A percentile compares a stretch with the other conserved stretches of the same genome.
phyloP scores from a whole-genome alignment of 2,113 vertebrate species.

The Megalops atlanticus region DNA sequence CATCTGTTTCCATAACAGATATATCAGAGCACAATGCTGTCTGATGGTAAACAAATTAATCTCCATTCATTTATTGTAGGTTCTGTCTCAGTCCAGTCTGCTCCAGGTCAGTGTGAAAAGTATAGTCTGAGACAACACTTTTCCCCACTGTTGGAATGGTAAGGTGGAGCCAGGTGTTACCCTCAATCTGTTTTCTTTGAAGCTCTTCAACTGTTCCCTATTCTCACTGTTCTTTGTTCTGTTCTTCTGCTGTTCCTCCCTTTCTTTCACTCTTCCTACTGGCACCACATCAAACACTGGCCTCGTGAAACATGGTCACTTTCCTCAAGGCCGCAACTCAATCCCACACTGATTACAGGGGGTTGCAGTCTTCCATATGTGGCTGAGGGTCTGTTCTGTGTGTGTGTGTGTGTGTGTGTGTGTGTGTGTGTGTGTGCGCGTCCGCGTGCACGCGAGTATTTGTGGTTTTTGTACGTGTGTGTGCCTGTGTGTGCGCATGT shows the following conservation, averaged over 20 bases:
- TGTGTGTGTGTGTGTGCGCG: too few species aligned
- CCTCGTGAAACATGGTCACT: conserved; percentile 39
- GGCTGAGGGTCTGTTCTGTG: too few species aligned
- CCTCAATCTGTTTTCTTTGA: background rate
- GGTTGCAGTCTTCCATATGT: conserved; percentile 5
- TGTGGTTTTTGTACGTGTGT: background rate
- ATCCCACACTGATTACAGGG: conserved; percentile 16
- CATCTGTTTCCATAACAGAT: background rate
- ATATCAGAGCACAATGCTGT: background rate
- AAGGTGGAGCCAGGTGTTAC: background rate
- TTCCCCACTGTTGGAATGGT: background rate
- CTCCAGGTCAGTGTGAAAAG: too few species aligned
- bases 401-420: too few species aligned
- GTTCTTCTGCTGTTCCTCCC: conserved; percentile 11
- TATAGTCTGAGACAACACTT: too few species aligned
- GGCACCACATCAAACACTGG: conserved; percentile 56
- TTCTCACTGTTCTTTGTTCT: too few species aligned
- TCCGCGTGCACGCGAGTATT: background rate
- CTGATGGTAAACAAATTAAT: background rate
- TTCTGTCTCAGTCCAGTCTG: too few species aligned
- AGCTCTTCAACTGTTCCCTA: background rate
- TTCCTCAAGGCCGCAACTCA: conserved; percentile 45
- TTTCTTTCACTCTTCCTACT: conserved; percentile 36
- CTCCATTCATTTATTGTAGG: too few species aligned
- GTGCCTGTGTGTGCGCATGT: too few species aligned